Evolutionary conservation across 35 echinoderm and acorn worm species (phyloP).

Genomic region (Apostichopus californicus): DNA sequence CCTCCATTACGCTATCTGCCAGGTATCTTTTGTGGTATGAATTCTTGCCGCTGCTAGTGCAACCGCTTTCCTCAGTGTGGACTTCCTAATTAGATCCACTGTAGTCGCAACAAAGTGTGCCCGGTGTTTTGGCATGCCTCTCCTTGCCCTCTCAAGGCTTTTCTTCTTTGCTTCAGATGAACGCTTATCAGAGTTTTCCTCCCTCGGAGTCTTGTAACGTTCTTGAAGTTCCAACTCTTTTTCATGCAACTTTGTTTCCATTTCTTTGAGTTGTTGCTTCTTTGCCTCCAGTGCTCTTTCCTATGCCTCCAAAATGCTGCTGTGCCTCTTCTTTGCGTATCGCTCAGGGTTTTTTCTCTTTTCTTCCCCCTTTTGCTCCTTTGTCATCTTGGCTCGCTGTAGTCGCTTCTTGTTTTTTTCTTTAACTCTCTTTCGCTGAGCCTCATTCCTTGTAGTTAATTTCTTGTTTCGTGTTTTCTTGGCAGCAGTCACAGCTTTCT

Average conservation of each 20-base stretch:
- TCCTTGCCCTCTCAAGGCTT: constrained; percentile 43
- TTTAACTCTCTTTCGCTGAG: not conserved
- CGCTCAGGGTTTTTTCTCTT: not conserved
- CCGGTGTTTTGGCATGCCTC: constrained; percentile 38
- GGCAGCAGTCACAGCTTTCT: not conserved
- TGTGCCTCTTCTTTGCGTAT: not conserved
- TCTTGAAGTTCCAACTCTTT: not conserved
- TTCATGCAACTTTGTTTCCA: not conserved
- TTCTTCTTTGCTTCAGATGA: constrained; percentile 42
- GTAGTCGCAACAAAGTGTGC: constrained; percentile 51
- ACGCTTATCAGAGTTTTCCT: constrained; percentile 14
- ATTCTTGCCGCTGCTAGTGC: not conserved
- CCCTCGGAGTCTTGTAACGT: not conserved
- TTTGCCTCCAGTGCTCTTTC: not conserved
- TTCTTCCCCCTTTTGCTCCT: not conserved
- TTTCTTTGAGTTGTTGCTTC: not conserved
- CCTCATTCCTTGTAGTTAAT: not conserved
- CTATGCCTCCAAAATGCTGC: not conserved
- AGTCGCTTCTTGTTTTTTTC: not conserved
- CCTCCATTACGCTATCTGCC: not conserved
- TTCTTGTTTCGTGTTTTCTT: not conserved
- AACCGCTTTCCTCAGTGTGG: constrained; percentile 45
- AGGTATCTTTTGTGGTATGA: not conserved
- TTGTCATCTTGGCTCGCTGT: not conserved
- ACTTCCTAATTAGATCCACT: constrained; percentile 43